Base-by-base conservation (phyloP, 2,888 invertebrate species). In the Geotrupes spiniger region DNA sequence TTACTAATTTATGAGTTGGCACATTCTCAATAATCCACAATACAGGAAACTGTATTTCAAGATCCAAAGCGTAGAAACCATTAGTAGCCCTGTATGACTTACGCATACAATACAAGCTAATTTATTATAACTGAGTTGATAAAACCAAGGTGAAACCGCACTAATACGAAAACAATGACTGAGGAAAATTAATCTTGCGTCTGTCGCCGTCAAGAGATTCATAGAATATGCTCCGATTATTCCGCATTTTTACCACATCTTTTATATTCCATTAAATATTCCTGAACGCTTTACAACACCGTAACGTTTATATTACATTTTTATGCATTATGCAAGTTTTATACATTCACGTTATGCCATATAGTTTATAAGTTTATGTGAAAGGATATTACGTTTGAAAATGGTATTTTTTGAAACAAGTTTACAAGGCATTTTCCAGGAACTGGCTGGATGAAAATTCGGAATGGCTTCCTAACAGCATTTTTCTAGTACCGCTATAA, bases 141-240 rank as follows among this genome's bases (percentile, higher is more conserved):
- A n/a, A 53, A 53, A 47, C 51, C 39, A 54, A 52, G 49, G 47
- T 50, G 46, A 52, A 51, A 49, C 47, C 49, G 36, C 49, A 1
- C 26, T 54, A 57, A 54, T 57, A 33, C 40, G 51, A 46, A 43
- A 47, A 51, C 51, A 46, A 51, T 51, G 40, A 17, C 11, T 16
- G 26, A 11, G 53, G 51, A 44, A 54, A 57, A 57, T 57, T 54
- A 54, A 51, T 51, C 46, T 43, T 51, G 38, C 46, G 42, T 46
- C 51, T 51, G 51, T 51, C 51, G 42, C 46, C 10, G n/a, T 37
- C 44, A 44, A 3, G 42, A 36, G 40, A 47, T 46, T 25, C 11
- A 46, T 48, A 55, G 39, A 16, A 39, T 21, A 21, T 21, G 39
- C n/a, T n/a, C 14, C 39, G 25, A 17, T 39, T 39, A 26, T 25